A percentile compares a stretch with the other conserved stretches of the same genome.
These are phyloP conservation scores for Platysteira castanea DNA, from an alignment of 2,113 vertebrate genomes.

Conservation along the genomic window DNA sequence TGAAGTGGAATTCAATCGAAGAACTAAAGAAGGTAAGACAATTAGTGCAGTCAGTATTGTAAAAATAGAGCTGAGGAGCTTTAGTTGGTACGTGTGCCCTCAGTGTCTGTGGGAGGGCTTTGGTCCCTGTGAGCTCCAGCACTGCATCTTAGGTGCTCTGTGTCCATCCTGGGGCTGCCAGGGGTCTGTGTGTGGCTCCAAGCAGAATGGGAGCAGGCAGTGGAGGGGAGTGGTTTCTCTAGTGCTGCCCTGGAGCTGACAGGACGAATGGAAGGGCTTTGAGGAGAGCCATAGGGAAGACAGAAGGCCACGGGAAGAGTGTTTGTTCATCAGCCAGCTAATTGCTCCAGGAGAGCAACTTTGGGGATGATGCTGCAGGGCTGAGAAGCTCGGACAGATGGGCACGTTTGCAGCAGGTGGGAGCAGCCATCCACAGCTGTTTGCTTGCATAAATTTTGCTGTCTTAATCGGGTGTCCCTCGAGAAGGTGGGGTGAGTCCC, in stretches of 20 bases:
- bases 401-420: not conserved
- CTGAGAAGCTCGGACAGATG: not conserved
- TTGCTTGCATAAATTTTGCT: not conserved
- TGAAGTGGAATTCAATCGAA: not conserved
- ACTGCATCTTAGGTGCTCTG: not conserved
- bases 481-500: not conserved
- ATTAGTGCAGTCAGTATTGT: not conserved
- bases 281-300: not conserved
- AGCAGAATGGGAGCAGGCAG: rapidly evolving
- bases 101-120: not conserved
- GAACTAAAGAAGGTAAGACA: not conserved
- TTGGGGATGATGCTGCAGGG: not conserved
- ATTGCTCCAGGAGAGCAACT: not conserved
- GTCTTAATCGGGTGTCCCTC: not conserved
- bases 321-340: not conserved
- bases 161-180: not conserved
- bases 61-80: not conserved
- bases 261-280: not conserved
- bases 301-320: not conserved
- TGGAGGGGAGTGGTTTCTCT: not conserved
- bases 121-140: not conserved
- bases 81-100: not conserved
- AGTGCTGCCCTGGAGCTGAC: not conserved
- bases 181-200: not conserved
- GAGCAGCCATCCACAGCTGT: not conserved